phyloP scores from a whole-genome alignment of 2,797 vertebrate species.

The Furcifer pardalis region DNA sequence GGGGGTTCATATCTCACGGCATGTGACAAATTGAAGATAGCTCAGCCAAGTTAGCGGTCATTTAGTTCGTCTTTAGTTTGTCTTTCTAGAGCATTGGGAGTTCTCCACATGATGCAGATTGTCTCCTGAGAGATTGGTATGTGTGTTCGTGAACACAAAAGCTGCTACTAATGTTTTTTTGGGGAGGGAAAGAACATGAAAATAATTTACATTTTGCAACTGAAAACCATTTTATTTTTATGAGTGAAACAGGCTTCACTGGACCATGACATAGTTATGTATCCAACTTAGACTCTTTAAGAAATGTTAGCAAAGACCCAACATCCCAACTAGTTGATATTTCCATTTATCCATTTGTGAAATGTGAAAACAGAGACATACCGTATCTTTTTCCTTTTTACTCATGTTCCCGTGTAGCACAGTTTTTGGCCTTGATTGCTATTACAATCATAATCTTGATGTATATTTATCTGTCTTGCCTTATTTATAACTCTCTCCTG shows the following conservation, averaged over 20 bases:
- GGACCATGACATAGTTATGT: background rate
- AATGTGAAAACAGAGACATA: background rate
- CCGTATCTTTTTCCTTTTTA: background rate
- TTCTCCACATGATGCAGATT: background rate
- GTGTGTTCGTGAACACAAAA: background rate
- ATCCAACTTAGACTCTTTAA: background rate
- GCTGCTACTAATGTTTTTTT: background rate
- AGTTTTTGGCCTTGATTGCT: background rate
- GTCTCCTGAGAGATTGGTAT: background rate
- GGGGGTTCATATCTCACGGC: conserved; percentile 15
- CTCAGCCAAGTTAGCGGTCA: background rate
- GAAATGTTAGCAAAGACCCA: background rate
- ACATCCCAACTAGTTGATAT: background rate
- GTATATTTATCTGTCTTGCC: background rate
- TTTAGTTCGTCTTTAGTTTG: background rate
- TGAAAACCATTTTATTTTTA: background rate
- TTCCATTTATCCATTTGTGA: background rate
- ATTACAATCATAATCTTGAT: background rate
- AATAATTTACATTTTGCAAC: background rate
- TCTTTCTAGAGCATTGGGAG: background rate
- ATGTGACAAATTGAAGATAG: background rate
- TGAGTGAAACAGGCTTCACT: background rate
- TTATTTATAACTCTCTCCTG: background rate
- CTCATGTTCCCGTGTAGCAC: background rate
- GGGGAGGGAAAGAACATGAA: background rate